Percentiles rank a stretch among this genome's conserved stretches.
Conservation (phyloP, 2,113 vertebrate genomes). For the Anoura caudifer region DNA sequence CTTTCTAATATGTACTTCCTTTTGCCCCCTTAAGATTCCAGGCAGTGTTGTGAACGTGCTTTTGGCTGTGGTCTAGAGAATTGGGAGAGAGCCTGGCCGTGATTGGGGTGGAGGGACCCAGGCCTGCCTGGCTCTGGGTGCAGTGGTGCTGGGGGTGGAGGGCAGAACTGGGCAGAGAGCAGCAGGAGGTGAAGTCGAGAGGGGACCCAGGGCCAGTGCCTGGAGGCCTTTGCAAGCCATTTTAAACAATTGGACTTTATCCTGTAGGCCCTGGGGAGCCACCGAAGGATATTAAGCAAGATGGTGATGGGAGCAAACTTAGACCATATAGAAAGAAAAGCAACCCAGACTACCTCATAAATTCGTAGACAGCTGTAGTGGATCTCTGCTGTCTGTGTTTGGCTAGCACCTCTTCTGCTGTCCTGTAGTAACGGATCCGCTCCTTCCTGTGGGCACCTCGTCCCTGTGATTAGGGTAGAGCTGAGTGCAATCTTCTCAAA, state of each 20-base stretch:
- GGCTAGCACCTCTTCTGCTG: neutral
- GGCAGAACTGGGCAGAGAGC: neutral
- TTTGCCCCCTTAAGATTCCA: neutral
- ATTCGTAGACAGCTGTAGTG: too few species aligned
- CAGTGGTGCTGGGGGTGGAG: neutral
- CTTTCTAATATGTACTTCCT: neutral
- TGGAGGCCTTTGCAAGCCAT: neutral
- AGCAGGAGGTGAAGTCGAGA: neutral
- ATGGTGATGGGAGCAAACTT: neutral
- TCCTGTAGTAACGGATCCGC: neutral
- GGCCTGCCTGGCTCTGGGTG: neutral
- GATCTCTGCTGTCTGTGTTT: neutral
- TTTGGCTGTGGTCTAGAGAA: neutral
- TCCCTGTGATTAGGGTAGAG: neutral
- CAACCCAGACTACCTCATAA: neutral
- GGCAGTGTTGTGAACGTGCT: neutral
- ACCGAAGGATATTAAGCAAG: neutral
- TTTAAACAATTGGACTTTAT: neutral
- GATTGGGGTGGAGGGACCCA: neutral
- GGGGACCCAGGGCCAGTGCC: neutral
- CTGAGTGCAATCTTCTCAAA: neutral
- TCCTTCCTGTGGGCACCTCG: neutral
- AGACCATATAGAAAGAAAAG: neutral
- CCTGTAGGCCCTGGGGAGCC: neutral
- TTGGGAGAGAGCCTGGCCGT: neutral